Percentiles rank a stretch among this genome's conserved stretches.
Evolutionary conservation across 2,113 vertebrate species (phyloP).

Genomic region (Brevimyrus niger): DNA sequence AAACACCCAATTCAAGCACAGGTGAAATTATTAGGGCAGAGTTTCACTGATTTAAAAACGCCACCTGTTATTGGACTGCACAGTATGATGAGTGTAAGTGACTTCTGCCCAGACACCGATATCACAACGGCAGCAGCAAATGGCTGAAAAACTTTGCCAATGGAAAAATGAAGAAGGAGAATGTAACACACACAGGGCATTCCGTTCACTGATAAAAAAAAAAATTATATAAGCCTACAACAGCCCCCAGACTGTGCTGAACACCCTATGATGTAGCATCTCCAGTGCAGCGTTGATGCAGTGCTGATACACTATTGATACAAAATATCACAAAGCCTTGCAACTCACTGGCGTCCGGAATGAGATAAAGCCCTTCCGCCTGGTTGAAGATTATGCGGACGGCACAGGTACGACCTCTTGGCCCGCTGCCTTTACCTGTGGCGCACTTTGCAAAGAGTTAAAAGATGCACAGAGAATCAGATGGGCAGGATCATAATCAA

Average conservation of each 20-base stretch:
- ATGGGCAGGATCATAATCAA: constrained; percentile 28
- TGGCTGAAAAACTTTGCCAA: background rate
- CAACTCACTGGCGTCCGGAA: constrained; percentile 1
- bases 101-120: background rate
- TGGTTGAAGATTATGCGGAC: background rate
- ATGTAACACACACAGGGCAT: background rate
- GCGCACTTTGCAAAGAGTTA: constrained; percentile 19
- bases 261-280: background rate
- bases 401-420: background rate
- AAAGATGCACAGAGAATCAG: constrained; percentile 26
- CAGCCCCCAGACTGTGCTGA: background rate
- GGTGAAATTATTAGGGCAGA: background rate
- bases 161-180: background rate
- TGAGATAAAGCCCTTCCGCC: constrained; percentile 15
- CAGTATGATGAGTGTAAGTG: background rate
- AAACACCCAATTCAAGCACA: background rate
- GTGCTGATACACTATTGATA: constrained; percentile 3
- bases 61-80: background rate
- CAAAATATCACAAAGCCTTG: constrained; percentile 10
- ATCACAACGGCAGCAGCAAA: background rate
- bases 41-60: background rate
- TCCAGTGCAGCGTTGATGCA: background rate
- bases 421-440: background rate
- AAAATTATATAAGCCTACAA: constrained; percentile 10
- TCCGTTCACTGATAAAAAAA: constrained; percentile 6